Conservation (phyloP, 2,113 vertebrate genomes). For the Salvelinus namaycush region DNA sequence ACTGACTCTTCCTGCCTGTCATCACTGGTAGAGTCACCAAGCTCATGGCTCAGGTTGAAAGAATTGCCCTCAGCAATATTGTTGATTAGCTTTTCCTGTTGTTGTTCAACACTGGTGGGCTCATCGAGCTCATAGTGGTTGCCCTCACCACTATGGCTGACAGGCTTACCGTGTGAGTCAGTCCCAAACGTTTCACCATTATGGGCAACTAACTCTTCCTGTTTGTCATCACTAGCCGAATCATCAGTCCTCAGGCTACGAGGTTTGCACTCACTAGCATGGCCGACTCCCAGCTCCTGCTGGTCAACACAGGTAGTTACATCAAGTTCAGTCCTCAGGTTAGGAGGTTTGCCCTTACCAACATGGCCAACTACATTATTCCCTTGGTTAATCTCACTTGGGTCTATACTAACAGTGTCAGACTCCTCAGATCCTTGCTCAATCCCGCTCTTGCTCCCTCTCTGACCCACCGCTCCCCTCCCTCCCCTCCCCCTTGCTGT, state of each 20-base stretch:
- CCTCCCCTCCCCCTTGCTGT: constrained; percentile 42
- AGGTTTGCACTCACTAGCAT: constrained; percentile 44
- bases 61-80: constrained; percentile 33
- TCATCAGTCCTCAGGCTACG: constrained; percentile 24
- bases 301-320: no score
- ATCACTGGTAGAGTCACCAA: constrained; percentile 15
- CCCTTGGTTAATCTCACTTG: constrained; percentile 19
- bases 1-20: constrained; percentile 15
- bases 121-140: constrained; percentile 12
- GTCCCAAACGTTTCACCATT: constrained; percentile 31
- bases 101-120: constrained; percentile 14
- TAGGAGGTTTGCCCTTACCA: constrained; percentile 46
- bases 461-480: constrained; percentile 35
- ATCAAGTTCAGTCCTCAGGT: constrained; percentile 1
- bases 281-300: not conserved
- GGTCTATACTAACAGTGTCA: constrained; percentile 11
- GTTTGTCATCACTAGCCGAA: constrained; percentile 31
- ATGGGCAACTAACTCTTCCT: constrained; percentile 48
- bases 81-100: constrained; percentile 15
- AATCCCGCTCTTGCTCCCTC: not conserved
- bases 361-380: constrained; percentile 12
- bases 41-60: constrained; percentile 25
- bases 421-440: constrained; percentile 21
- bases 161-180: constrained; percentile 45
- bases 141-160: constrained; percentile 29